A percentile compares a stretch with the other conserved stretches of the same genome.
Conservation (phyloP, 2,113 vertebrate genomes). For the Asarcornis scutulata region DNA sequence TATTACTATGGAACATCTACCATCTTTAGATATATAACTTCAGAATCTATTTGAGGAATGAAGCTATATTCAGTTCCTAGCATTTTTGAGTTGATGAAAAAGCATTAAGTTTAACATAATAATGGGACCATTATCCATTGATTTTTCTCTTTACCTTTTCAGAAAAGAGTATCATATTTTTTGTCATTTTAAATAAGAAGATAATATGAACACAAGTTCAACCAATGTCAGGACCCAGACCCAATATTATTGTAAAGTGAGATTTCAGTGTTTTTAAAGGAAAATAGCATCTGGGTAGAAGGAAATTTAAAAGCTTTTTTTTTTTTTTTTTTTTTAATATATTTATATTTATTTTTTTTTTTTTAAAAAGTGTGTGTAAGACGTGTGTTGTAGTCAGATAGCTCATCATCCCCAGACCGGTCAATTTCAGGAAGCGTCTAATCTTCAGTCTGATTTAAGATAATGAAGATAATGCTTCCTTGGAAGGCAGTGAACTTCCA, state of each 20-base stretch:
- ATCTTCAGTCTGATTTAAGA: neutral
- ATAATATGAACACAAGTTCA: neutral
- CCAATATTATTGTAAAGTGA: neutral
- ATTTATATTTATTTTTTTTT: no score
- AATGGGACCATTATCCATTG: neutral
- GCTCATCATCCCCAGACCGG: neutral
- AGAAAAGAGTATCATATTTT: neutral
- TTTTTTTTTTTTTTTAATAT: no score
- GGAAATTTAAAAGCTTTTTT: neutral
- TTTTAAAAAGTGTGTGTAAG: neutral
- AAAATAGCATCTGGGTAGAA: neutral
- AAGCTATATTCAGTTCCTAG: neutral
- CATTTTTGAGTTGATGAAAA: neutral
- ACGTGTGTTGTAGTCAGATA: neutral
- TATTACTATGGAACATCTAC: neutral
- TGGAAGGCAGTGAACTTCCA: neutral
- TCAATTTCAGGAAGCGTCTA: neutral
- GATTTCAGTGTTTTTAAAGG: neutral
- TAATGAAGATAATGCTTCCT: neutral
- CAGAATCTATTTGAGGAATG: neutral
- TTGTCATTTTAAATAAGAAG: neutral
- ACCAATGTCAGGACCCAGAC: neutral
- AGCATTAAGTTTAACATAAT: neutral
- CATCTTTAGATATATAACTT: neutral
- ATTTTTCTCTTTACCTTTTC: neutral